Evolutionary conservation across 2,797 vertebrate genomes (phyloP).

Genomic region (Triplophysa bombifrons): DNA sequence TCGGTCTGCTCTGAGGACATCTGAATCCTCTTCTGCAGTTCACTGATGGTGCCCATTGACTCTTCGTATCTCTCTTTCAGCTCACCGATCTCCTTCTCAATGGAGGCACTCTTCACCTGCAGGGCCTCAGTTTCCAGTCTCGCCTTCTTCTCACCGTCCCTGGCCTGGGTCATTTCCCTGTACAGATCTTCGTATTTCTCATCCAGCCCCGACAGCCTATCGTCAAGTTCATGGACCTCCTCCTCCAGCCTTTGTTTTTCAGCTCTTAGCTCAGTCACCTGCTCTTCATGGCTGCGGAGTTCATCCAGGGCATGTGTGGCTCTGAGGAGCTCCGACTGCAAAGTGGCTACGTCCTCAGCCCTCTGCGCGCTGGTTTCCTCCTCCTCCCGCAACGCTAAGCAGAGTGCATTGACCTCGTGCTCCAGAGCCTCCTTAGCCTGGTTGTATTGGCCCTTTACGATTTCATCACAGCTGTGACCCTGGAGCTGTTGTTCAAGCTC

Average conservation of each 20-base stretch:
- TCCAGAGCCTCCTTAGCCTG: conserved; percentile 76
- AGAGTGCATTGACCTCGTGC: conserved; percentile 67
- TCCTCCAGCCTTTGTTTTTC: conserved; percentile 81
- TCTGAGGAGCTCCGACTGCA: conserved; percentile 82
- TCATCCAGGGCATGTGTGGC: conserved; percentile 78
- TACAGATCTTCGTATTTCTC: conserved; percentile 77
- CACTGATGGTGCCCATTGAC: conserved; percentile 84
- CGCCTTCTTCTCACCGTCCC: conserved; percentile 74
- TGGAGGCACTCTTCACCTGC: conserved; percentile 77
- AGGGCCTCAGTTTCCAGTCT: conserved; percentile 78
- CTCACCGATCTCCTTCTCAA: conserved; percentile 89
- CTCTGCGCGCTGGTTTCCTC: conserved; percentile 77
- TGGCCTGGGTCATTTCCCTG: conserved; percentile 72
- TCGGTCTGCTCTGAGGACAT: conserved; percentile 90
- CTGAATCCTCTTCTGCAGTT: conserved; percentile 91
- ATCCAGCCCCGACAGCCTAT: conserved; percentile 70
- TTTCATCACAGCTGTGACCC: conserved; percentile 59
- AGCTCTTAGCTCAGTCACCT: conserved; percentile 75
- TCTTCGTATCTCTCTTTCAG: conserved; percentile 89
- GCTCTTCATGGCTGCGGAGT: conserved; percentile 75
- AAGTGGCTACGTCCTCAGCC: conserved; percentile 73
- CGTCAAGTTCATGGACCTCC: conserved; percentile 73
- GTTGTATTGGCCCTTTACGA: conserved; percentile 73
- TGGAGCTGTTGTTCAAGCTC: conserved; percentile 79
- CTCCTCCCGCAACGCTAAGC: conserved; percentile 75